Conservation (phyloP, 2,113 vertebrate genomes). For the Neodontobutis hainanensis region DNA sequence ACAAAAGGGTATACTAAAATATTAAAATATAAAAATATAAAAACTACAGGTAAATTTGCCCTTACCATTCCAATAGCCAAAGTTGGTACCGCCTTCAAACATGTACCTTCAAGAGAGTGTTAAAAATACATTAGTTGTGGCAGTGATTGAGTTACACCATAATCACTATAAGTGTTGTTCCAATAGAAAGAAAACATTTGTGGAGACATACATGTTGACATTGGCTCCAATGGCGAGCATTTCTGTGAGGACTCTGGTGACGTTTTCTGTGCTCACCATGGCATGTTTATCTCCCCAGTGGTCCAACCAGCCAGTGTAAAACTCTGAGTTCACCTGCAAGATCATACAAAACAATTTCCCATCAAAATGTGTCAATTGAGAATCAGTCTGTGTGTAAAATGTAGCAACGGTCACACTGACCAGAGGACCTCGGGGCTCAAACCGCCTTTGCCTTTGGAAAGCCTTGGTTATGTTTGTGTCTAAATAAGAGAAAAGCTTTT, state of each 20-base stretch:
- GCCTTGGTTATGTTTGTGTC: conserved; percentile 84
- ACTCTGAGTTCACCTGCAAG: conserved; percentile 94
- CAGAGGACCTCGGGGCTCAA: conserved; percentile 89
- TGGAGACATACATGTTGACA: conserved; percentile 89
- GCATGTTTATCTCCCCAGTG: conserved; percentile 92
- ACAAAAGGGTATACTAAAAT: not conserved
- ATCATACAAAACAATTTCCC: not conserved
- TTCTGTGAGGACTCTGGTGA: conserved; percentile 81
- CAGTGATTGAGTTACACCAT: too few species aligned
- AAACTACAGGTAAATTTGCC: too few species aligned
- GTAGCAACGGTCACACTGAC: conserved; percentile 70
- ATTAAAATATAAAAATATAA: not conserved
- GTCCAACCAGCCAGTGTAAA: conserved; percentile 97
- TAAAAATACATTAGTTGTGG: too few species aligned
- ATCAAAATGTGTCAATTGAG: not conserved
- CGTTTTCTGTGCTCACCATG: conserved; percentile 61
- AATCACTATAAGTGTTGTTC: not conserved
- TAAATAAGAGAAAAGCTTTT: conserved; percentile 44
- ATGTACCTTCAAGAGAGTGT: conserved; percentile 86
- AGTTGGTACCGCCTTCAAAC: conserved; percentile 98
- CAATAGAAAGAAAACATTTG: not conserved
- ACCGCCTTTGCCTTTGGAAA: conserved; percentile 83
- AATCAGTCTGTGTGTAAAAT: not conserved
- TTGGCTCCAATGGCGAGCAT: conserved; percentile 90
- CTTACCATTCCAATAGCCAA: conserved; percentile 97